Conservation (phyloP, 1,140 invertebrate species). For the Trachymyrmex cornetzi region DNA sequence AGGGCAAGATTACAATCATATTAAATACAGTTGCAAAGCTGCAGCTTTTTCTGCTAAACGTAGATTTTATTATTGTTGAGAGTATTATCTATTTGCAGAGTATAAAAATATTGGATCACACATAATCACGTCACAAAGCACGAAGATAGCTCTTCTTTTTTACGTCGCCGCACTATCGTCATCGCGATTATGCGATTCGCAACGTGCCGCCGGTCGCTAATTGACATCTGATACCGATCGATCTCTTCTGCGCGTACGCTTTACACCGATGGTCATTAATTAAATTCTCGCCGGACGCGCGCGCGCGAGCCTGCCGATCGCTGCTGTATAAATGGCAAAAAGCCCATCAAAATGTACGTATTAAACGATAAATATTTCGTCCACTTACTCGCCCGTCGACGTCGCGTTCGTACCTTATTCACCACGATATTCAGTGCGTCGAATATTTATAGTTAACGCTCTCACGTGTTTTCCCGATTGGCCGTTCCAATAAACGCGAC, state of each 20-base stretch:
- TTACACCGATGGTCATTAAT: conserved; percentile 60
- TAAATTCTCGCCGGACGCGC: conserved; percentile 41
- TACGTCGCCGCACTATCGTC: conserved; percentile 1
- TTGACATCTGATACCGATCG: conserved; percentile 64
- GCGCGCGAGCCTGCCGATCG: conserved; percentile 30
- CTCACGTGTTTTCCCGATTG: conserved; percentile 11
- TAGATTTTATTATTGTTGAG: not conserved
- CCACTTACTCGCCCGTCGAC: conserved; percentile 13
- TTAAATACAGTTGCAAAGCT: too few relatives aligned
- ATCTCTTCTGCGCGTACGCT: conserved; percentile 35
- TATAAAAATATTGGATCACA: not conserved
- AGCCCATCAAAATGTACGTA: conserved; percentile 58
- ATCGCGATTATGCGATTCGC: conserved; percentile 54
- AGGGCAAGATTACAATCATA: too few relatives aligned
- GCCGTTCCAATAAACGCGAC: not conserved
- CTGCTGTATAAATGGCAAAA: conserved; percentile 59
- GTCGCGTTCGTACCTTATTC: conserved; percentile 42
- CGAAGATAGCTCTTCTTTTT: conserved; percentile 28
- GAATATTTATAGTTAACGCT: conserved; percentile 30
- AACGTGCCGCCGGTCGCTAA: conserved; percentile 54
- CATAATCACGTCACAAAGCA: not conserved
- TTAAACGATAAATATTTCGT: conserved; percentile 59
- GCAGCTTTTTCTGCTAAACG: too few relatives aligned
- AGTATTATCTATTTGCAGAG: not conserved
- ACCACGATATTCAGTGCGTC: conserved; percentile 27